Conservation (phyloP, 2,797 vertebrate species). For the Avahi laniger region DNA sequence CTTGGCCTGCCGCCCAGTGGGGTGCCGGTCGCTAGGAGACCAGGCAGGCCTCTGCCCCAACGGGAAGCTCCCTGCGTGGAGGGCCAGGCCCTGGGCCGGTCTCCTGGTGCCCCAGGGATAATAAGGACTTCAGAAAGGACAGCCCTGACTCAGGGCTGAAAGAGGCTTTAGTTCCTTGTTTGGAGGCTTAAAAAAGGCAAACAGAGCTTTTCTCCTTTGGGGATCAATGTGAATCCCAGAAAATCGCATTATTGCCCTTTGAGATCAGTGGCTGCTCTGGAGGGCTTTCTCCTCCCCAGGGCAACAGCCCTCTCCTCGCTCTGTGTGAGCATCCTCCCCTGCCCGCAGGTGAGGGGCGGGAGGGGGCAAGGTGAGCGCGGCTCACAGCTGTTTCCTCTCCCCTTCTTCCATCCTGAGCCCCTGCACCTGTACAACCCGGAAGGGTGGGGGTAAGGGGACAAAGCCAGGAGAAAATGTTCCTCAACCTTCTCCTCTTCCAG, state of each 20-base stretch:
- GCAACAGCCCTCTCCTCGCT: constrained; percentile 80
- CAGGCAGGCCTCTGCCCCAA: constrained; percentile 15
- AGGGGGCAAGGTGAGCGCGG: constrained; percentile 39
- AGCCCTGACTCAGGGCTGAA: constrained; percentile 82
- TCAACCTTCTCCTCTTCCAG: not conserved
- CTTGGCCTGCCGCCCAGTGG: not conserved
- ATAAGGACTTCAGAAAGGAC: constrained; percentile 88
- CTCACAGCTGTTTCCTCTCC: not conserved
- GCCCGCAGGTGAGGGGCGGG: not conserved
- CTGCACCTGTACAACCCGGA: not conserved
- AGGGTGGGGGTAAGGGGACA: not conserved
- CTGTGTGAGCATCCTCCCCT: constrained; percentile 38
- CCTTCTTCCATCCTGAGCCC: not conserved
- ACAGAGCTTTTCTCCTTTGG: constrained; percentile 86
- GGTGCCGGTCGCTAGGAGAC: constrained; percentile 67
- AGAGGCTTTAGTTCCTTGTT: constrained; percentile 87
- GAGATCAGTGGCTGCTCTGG: constrained; percentile 83
- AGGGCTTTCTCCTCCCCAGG: constrained; percentile 85
- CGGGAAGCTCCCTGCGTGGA: constrained; percentile 62
- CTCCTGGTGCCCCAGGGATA: constrained; percentile 83
- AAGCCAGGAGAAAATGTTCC: not conserved
- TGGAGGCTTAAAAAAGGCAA: constrained; percentile 85
- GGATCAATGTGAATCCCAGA: constrained; percentile 94
- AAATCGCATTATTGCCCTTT: constrained; percentile 96
- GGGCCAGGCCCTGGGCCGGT: not conserved